phyloP scores from a whole-genome alignment of 2,888 invertebrate genomes.

The Dicyrtoma fusca region DNA sequence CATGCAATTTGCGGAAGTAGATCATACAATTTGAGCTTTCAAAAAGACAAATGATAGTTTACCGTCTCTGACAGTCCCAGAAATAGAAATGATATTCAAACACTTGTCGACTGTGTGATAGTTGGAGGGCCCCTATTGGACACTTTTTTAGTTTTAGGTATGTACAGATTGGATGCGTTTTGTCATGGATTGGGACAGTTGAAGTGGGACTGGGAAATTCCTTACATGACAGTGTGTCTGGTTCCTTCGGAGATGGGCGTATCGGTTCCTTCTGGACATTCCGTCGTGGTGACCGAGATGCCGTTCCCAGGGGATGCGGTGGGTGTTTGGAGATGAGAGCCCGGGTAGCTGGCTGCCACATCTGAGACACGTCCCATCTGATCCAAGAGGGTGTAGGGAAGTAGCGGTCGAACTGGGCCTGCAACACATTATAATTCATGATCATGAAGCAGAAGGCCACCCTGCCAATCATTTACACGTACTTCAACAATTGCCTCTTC shows the following conservation, averaged over 20 bases:
- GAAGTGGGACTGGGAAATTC: conserved; percentile 16
- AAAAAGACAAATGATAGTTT: too few species aligned
- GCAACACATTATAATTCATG: background rate
- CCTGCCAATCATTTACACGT: background rate
- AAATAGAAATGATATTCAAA: too few species aligned
- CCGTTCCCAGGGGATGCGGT: conserved; percentile 52
- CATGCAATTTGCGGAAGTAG: too few species aligned
- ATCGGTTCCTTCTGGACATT: conserved; percentile 55
- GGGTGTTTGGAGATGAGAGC: conserved; percentile 40
- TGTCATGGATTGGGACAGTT: too few species aligned
- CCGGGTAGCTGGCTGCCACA: conserved; percentile 43
- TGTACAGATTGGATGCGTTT: too few species aligned
- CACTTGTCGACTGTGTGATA: too few species aligned
- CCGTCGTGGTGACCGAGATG: conserved; percentile 54
- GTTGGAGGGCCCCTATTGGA: too few species aligned
- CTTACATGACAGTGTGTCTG: conserved; percentile 54
- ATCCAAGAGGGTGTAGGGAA: conserved; percentile 50
- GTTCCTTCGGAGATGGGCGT: conserved; percentile 55
- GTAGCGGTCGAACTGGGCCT: conserved; percentile 50
- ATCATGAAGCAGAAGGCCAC: background rate
- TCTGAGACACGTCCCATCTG: conserved; percentile 42
- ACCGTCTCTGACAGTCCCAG: too few species aligned
- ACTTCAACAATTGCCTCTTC: too few species aligned
- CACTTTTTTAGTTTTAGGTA: too few species aligned
- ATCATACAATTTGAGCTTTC: too few species aligned